phyloP scores from a whole-genome alignment of 2,888 invertebrate species.

The Epinotia demarniana region DNA sequence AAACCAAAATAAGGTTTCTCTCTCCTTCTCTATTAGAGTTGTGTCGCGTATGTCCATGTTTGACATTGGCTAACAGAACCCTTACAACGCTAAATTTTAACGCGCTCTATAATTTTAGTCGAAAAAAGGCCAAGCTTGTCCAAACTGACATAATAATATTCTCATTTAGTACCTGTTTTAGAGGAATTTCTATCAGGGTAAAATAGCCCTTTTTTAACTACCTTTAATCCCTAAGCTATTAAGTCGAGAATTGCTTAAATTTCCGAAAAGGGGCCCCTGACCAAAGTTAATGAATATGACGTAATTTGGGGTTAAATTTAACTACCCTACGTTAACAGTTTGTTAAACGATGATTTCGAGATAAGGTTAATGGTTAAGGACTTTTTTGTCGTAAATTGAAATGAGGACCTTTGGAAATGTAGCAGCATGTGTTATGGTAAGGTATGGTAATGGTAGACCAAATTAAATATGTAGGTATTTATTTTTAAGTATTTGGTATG shows the following conservation, averaged over 20 bases:
- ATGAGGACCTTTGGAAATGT: conserved; percentile 10
- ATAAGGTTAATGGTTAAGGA: conserved; percentile 40
- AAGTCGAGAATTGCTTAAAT: conserved; percentile 20
- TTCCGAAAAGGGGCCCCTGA: conserved; percentile 45
- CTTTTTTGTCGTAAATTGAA: conserved; percentile 41
- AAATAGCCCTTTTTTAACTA: background rate
- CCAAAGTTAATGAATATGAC: conserved; percentile 54
- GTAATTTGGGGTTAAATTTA: conserved; percentile 54
- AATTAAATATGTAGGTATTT: background rate
- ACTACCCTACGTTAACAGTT: conserved; percentile 52
- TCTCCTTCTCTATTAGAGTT: no score
- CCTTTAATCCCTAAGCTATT: background rate
- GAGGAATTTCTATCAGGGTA: conserved; percentile 24
- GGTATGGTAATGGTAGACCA: background rate
- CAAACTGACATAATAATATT: conserved; percentile 44
- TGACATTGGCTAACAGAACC: conserved; percentile 13
- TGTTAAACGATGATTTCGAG: conserved; percentile 51
- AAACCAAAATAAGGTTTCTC: no score
- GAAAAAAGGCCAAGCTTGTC: conserved; percentile 35
- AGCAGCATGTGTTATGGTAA: conserved; percentile 28
- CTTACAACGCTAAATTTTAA: background rate
- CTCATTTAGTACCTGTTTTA: conserved; percentile 38
- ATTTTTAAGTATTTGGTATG: conserved; percentile 1
- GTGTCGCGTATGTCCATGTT: background rate
- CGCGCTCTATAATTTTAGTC: conserved; percentile 15